Evolutionary conservation across 1,140 invertebrate genomes (phyloP).

Genomic region (Mycetomoellerius zeteki): DNA sequence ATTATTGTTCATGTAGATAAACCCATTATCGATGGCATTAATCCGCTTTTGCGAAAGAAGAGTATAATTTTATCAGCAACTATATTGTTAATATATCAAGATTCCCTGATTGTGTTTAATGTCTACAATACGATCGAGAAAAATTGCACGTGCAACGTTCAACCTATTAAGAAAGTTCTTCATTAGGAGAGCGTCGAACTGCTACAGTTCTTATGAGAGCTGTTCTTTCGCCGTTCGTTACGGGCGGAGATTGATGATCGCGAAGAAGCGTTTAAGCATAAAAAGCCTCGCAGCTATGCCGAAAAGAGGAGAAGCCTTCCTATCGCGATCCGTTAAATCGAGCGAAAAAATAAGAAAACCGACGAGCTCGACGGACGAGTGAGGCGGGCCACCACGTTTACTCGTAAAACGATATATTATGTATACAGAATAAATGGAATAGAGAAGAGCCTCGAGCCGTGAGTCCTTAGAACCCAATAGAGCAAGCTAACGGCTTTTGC

Average conservation of each 20-base stretch:
- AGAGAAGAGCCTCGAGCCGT: conserved; percentile 72
- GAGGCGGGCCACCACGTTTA: conserved; percentile 52
- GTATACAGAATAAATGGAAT: conserved; percentile 82
- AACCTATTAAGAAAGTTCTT: conserved; percentile 35
- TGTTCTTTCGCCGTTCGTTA: conserved; percentile 41
- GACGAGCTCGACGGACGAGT: conserved; percentile 56
- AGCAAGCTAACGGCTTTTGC: conserved; percentile 77
- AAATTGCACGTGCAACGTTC: conserved; percentile 6
- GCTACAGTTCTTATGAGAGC: conserved; percentile 21
- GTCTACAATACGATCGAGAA: not conserved
- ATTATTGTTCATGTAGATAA: conserved; percentile 39
- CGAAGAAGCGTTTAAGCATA: conserved; percentile 56
- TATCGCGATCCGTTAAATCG: conserved; percentile 77
- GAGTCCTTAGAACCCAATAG: conserved; percentile 81
- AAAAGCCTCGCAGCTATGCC: conserved; percentile 15
- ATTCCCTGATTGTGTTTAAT: not conserved
- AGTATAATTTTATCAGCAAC: not conserved
- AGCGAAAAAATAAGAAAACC: conserved; percentile 81
- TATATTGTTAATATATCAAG: not conserved
- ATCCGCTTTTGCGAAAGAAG: not conserved
- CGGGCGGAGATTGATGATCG: conserved; percentile 73
- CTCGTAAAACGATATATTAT: conserved; percentile 81
- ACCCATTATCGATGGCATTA: conserved; percentile 21
- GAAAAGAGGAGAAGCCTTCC: conserved; percentile 66
- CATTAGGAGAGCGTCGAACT: conserved; percentile 37